phyloP scores from a whole-genome alignment of 2,888 invertebrate species.

The Cosmia trapezina region DNA sequence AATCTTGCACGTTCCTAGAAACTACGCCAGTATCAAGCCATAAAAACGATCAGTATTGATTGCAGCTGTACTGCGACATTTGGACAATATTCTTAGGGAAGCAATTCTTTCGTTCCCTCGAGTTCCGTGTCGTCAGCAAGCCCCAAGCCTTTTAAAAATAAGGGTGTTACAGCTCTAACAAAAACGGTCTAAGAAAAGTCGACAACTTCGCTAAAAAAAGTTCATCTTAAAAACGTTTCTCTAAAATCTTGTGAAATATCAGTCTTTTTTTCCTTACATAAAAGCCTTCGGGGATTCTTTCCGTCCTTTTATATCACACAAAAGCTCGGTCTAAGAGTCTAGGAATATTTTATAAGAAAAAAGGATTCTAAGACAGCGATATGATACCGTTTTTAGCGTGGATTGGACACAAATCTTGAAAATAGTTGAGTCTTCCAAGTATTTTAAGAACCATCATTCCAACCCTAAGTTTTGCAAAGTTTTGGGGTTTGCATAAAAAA shows the following conservation, averaged over 20 bases:
- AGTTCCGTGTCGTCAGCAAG: conserved; percentile 4
- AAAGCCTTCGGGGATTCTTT: conserved; percentile 7
- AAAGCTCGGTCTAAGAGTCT: conserved; percentile 17
- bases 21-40: background rate
- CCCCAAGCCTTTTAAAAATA: background rate
- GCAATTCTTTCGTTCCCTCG: background rate
- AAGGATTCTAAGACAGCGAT: background rate
- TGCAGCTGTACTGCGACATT: background rate
- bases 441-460: background rate
- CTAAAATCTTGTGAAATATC: conserved; percentile 6
- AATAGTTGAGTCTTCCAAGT: background rate
- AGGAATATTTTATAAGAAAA: conserved; percentile 32
- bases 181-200: conserved; percentile 2
- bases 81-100: background rate
- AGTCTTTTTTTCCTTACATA: background rate
- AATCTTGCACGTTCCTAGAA: background rate
- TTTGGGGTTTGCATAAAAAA: background rate
- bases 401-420: background rate
- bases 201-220: conserved; percentile 14
- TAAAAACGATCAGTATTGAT: background rate
- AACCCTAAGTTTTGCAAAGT: background rate
- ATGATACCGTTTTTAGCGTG: background rate
- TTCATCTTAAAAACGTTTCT: conserved; percentile 9
- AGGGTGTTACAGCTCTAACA: conserved; percentile 3
- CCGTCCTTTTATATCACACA: conserved; percentile 12